These are phyloP conservation scores for Murina feae DNA, from an alignment of 2,113 vertebrate genomes.

Conservation along the genomic window DNA sequence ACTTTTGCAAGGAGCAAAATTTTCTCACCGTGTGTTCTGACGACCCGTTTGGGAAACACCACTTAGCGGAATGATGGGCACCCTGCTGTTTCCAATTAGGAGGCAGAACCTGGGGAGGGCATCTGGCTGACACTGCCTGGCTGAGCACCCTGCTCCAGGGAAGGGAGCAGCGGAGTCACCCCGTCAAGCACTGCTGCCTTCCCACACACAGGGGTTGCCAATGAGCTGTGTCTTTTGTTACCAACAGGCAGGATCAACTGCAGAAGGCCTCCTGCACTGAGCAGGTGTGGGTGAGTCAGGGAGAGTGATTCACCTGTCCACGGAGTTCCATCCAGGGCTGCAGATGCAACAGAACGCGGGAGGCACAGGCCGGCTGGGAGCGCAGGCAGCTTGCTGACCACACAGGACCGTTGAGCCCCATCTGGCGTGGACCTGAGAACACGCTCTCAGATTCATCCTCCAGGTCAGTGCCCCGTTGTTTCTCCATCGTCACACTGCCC, in stretches of 20 bases:
- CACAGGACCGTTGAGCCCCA: fast-evolving
- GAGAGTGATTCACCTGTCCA: neutral
- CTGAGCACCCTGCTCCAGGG: neutral
- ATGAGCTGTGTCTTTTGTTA: neutral
- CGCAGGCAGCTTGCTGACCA: neutral
- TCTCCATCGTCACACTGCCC: neutral
- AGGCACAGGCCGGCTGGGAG: neutral
- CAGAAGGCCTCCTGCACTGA: neutral
- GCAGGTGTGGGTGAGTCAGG: neutral
- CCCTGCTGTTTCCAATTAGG: neutral
- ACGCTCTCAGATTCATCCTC: neutral
- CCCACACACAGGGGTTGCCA: neutral
- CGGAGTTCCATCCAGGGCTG: neutral
- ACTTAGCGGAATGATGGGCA: neutral
- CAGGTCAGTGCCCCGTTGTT: neutral
- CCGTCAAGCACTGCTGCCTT: neutral
- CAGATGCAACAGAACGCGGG: neutral
- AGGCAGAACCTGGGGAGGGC: neutral
- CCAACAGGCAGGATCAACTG: neutral
- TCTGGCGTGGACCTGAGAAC: fast-evolving
- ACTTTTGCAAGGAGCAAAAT: neutral
- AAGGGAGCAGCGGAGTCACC: neutral
- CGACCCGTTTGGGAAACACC: neutral
- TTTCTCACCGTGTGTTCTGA: neutral
- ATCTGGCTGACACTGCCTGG: neutral